Evolutionary conservation across 30 jellyfish, hydroid and myxozoan species (phyloP).

Genomic region (Aurelia aurita complex sp. Pacific): DNA sequence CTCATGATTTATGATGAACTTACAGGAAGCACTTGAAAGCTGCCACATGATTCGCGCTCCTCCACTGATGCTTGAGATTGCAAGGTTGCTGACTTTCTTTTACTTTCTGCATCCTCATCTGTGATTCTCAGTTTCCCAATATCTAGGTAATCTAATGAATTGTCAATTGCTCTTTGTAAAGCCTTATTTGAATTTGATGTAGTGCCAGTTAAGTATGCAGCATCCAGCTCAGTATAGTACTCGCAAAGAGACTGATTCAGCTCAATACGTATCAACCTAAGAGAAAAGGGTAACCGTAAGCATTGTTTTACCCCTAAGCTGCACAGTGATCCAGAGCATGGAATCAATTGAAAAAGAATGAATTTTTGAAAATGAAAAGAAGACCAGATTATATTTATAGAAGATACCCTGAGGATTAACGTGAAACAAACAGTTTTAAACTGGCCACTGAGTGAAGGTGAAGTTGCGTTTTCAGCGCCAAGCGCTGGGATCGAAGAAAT

Average conservation of each 20-base stretch:
- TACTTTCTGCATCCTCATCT: not conserved
- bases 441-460: too few species aligned
- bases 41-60: conserved; percentile 46
- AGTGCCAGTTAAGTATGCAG: conserved; percentile 60
- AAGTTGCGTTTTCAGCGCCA: too few species aligned
- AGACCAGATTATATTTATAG: too few species aligned
- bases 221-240: conserved; percentile 76
- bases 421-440: too few species aligned
- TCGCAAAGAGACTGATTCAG: conserved; percentile 51
- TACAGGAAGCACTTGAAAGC: conserved; percentile 47
- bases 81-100: too few species aligned
- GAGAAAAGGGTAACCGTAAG: not conserved
- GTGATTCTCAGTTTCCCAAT: not conserved
- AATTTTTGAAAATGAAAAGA: too few species aligned
- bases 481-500: too few species aligned
- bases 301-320: too few species aligned
- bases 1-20: not conserved
- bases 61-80: not conserved
- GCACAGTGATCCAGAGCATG: too few species aligned
- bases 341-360: too few species aligned
- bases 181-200: conserved; percentile 11
- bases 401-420: too few species aligned
- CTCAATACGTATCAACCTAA: conserved; percentile 66
- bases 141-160: conserved; percentile 31
- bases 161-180: conserved; percentile 24